These are phyloP conservation scores for Drosophila parvula DNA, from an alignment of 1,140 invertebrate species.

Conservation along the genomic window DNA sequence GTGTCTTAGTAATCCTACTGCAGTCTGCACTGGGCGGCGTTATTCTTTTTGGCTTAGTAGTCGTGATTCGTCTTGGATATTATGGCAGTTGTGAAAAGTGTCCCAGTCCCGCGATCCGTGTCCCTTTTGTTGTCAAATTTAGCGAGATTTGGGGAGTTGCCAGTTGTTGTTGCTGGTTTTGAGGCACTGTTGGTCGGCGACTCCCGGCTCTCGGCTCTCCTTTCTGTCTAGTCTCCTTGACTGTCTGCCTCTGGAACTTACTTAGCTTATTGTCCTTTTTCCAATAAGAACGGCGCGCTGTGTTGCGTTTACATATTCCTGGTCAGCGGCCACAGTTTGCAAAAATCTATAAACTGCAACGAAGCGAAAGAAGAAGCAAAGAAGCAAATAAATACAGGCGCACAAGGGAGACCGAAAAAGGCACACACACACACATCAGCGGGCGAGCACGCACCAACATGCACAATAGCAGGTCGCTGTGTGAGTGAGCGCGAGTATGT, in stretches of 20 bases:
- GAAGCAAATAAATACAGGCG: conserved; percentile 67
- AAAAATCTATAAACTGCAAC: conserved; percentile 84
- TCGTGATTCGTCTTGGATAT: conserved; percentile 19
- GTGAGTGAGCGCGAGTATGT: conserved; percentile 44
- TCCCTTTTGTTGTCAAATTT: conserved; percentile 8
- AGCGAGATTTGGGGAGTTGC: conserved; percentile 29
- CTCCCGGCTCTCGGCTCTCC: conserved; percentile 23
- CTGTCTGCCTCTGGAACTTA: conserved; percentile 6
- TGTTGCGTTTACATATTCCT: conserved; percentile 82
- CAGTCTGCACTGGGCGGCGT: conserved; percentile 75
- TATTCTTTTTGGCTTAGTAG: conserved; percentile 59
- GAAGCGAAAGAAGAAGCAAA: conserved; percentile 56
- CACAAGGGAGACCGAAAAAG: conserved; percentile 70
- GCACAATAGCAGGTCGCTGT: conserved; percentile 32
- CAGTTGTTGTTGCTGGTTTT: conserved; percentile 45
- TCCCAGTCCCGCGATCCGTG: conserved; percentile 16
- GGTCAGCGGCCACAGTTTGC: conserved; percentile 73
- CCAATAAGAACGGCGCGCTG: conserved; percentile 67
- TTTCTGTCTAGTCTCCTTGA: conserved; percentile 26
- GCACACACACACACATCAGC: conserved; percentile 19
- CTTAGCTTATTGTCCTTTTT: conserved; percentile 52
- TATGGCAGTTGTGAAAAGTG: conserved; percentile 72
- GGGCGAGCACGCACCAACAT: conserved; percentile 45
- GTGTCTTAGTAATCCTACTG: conserved; percentile 51
- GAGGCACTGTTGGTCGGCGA: conserved; percentile 73